A percentile compares a stretch with the other conserved stretches of the same genome.
phyloP scores from a whole-genome alignment of 2,888 invertebrate species.

The Chymomyza procnemis region DNA sequence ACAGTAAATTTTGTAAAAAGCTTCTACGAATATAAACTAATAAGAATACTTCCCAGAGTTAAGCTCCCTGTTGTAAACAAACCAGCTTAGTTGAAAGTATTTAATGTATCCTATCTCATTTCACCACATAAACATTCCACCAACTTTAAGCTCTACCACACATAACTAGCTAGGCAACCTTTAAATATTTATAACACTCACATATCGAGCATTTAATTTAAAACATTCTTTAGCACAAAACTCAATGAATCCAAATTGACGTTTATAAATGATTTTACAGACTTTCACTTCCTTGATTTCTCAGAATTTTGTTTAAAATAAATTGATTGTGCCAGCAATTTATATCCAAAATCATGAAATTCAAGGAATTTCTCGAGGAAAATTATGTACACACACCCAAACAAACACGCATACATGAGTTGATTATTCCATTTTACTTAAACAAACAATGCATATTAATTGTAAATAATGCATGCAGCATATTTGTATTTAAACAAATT shows the following conservation, averaged over 20 bases:
- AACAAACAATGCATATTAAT: neutral
- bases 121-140: too few relatives aligned
- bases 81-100: too few relatives aligned
- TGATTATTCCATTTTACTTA: neutral
- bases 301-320: constrained; percentile 22
- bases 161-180: too few relatives aligned
- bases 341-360: constrained; percentile 6
- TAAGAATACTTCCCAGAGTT: too few relatives aligned
- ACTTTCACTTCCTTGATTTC: neutral
- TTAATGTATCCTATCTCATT: too few relatives aligned
- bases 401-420: neutral
- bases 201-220: neutral
- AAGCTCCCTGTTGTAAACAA: too few relatives aligned
- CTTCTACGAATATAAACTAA: too few relatives aligned
- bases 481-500: neutral
- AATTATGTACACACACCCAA: neutral
- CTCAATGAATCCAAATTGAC: neutral
- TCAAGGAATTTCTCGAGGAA: neutral
- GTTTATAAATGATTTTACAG: neutral
- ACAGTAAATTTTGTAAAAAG: too few relatives aligned
- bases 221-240: neutral
- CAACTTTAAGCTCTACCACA: too few relatives aligned
- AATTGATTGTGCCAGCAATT: constrained; percentile 20
- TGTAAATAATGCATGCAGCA: neutral
- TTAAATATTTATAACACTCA: neutral